Base-by-base conservation (phyloP, 64 coral and sea anemone genomes). In the Cladopsammia gracilis region DNA sequence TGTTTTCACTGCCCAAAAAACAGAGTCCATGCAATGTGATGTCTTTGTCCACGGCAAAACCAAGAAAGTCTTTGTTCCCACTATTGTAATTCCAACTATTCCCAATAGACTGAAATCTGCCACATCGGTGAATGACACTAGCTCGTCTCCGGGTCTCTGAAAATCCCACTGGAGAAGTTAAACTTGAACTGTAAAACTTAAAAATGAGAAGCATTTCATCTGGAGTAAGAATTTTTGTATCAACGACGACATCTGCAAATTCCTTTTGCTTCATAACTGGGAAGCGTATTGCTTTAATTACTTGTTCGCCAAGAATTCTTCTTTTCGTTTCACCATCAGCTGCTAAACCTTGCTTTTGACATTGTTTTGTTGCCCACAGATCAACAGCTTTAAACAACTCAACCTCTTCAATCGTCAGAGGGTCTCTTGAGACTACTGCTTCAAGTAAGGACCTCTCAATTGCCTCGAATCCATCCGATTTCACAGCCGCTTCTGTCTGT, bases 381-480 rank as follows among this genome's bases (percentile, higher is more conserved):
- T 78, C 75, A 78, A 78, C 49, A 58, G 75, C 49, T 57, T 52
- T 52, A 58, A 78, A 78, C 46, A 78, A 19, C 16, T 78, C 75
- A 0, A 78, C 51, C n/a, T 78, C 75, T 52, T 78, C n/a, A 8
- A 78, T 11, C 7, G 3, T 56, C 51, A 78, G 75, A 26, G n/a
- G 58, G 1, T 78, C 75, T 57, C 75, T 56, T 4, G n/a, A 11
- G 10, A 49, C 75, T 25, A 78, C 2, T 42, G 52, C 51, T 12
- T 57, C 49, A 78, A 78, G 75, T 78, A 78, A 78, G 10, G 75
- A 26, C 16, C 75, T 78, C 22, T 78, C 75, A 58, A 78, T 78
- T 24, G 20, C 26, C 6, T 7, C n/a, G 25, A 78, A 78, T 8
- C 9, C 20, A 23, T 58, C 75, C 1, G 75, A 56, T 25, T 58